Conservation (phyloP, 37 sponge, comb jelly and placozoan genomes). For the Haliclona indistincta region DNA sequence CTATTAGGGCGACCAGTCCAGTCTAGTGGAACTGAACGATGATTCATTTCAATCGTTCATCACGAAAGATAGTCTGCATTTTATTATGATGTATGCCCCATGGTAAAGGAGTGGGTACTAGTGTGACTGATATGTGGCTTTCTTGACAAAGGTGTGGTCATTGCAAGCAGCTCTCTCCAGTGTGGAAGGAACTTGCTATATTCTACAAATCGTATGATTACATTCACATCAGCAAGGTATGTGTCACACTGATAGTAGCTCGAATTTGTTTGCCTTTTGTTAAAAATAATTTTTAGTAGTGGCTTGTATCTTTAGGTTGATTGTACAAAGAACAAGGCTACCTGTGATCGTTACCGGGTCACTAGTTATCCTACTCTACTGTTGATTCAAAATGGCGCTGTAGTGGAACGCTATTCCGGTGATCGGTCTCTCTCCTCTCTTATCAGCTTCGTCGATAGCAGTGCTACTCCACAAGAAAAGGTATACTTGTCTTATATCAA, state of each 20-base stretch:
- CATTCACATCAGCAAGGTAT: constrained; percentile 34
- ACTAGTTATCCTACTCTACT: constrained; percentile 13
- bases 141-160: constrained; percentile 76
- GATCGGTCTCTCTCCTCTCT: neutral
- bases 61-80: constrained; percentile 14
- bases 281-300: neutral
- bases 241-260: neutral
- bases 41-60: constrained; percentile 3
- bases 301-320: neutral
- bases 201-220: neutral
- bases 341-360: neutral
- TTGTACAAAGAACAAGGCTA: neutral
- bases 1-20: constrained; percentile 10
- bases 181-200: constrained; percentile 35
- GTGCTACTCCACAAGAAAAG: neutral
- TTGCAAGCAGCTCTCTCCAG: constrained; percentile 37
- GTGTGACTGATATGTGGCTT: no score
- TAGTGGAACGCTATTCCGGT: neutral
- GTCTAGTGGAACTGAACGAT: constrained; percentile 33
- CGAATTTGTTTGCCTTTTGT: neutral
- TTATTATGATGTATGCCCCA: constrained; percentile 66
- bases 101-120: constrained; percentile 23
- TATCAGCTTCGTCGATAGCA: constrained; percentile 1
- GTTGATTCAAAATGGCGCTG: neutral
- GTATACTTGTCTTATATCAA: neutral